These are phyloP conservation scores for Caerostris darwini DNA, from an alignment of 1,140 invertebrate species.

Conservation along the genomic window DNA sequence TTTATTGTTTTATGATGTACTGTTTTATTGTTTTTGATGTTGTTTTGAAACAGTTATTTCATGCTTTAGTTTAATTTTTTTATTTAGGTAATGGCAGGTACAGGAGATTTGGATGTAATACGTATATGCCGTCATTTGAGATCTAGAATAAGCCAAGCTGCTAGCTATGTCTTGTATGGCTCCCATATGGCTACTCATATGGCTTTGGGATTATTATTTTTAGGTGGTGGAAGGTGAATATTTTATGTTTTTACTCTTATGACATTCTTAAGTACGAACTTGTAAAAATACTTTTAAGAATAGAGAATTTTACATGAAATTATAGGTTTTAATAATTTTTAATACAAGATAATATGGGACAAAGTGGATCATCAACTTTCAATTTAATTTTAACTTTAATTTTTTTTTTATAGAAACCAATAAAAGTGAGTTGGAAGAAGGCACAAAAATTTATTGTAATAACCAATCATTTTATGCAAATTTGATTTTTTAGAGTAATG, in stretches of 20 bases:
- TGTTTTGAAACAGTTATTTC: background rate
- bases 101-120: conserved; percentile 93
- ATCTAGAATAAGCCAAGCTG: conserved; percentile 84
- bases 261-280: background rate
- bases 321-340: background rate
- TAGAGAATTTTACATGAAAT: background rate
- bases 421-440: too few species aligned
- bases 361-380: background rate
- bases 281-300: too few species aligned
- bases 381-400: too few species aligned
- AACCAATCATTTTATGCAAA: too few species aligned
- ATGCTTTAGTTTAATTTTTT: conserved; percentile 34
- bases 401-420: too few species aligned
- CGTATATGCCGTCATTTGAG: conserved; percentile 92
- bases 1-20: too few species aligned
- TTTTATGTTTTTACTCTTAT: background rate
- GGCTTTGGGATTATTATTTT: conserved; percentile 94
- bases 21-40: too few species aligned
- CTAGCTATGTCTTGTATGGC: conserved; percentile 89
- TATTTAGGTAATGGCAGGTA: conserved; percentile 93
- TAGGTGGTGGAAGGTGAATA: conserved; percentile 89
- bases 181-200: conserved; percentile 97
- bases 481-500: too few species aligned
- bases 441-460: too few species aligned
- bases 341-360: background rate